phyloP scores from a whole-genome alignment of 2,113 vertebrate species.

The Grammomys dolichurus region DNA sequence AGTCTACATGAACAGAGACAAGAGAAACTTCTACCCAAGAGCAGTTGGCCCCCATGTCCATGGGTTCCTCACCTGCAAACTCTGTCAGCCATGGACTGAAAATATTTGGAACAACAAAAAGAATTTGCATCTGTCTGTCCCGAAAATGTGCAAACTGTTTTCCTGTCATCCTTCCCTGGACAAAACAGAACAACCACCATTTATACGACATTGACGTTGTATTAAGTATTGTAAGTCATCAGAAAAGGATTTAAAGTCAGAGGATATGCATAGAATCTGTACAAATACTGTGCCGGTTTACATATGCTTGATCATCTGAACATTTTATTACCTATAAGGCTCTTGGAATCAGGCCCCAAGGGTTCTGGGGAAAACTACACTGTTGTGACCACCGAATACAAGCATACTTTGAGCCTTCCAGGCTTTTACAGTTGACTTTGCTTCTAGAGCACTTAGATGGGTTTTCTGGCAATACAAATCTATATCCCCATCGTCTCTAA shows the following conservation, averaged over 20 bases:
- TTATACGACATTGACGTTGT: too few relatives aligned
- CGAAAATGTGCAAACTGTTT: background rate
- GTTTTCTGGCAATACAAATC: background rate
- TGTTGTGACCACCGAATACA: background rate
- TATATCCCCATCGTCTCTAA: background rate
- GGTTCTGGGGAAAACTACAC: background rate
- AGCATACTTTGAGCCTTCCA: background rate
- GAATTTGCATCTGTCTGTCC: too few relatives aligned
- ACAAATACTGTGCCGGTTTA: background rate
- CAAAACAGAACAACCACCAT: background rate
- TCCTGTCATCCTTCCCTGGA: too few relatives aligned
- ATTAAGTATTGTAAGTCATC: background rate
- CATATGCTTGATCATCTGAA: background rate
- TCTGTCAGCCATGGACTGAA: background rate
- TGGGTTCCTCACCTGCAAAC: background rate
- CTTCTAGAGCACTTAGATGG: background rate
- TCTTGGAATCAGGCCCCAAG: background rate
- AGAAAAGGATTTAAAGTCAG: background rate
- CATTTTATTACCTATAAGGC: background rate
- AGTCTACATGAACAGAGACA: background rate
- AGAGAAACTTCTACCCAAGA: background rate
- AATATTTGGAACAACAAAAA: background rate
- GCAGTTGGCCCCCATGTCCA: background rate
- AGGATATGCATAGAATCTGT: background rate
- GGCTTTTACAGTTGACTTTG: background rate